Evolutionary conservation across 2,113 vertebrate species (phyloP), one percentile per base, ranked within the genome.

Genomic region (Shinisaurus crocodilurus): DNA sequence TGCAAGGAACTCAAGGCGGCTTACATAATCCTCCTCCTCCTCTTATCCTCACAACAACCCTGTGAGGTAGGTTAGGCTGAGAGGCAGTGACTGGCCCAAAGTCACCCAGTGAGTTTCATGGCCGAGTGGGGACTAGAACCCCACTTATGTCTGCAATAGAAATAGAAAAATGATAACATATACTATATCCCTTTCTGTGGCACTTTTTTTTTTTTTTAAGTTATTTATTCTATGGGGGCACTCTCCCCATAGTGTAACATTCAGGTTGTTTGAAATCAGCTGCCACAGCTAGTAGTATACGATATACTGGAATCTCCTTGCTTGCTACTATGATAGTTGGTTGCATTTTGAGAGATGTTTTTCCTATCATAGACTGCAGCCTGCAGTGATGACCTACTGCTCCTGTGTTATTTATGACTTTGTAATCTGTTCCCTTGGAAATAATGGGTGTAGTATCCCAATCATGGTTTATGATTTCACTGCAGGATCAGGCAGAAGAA

Each of bases 361-460:
- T 85, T 70, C 88, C 90, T 91, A 81, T 85, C 18, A 84, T 23
- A 79, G 76, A 85, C 91, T 92, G 88, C 89, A 94, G 91, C 81
- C 90, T 93, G 83, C 82, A 94, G 83, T 85, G 92, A 86, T 85
- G 92, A 94, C 89, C 94, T 93, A 45, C 40, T 88, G 88, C 87
- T 90, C 94, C 86, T 93, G 84, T 72, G 57, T 83, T 96, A 92
- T 94, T 96, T 95, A 92, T 81, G 77, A 85, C 25, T 90, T 82
- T 90, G 72, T 89, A 89, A 90, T 95, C 88, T 91, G 95, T 96
- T 96, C 93, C 94, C 92, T 94, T 95, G 95, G 96, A 95, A 96
- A 94, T 96, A 92, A 92, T 89, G 37, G 92, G 87, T 94, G 92
- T 81, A 96, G 92, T 92, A 94, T 96, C 91, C 90, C 91, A 95